Evolutionary conservation across 2,888 invertebrate genomes (phyloP), one percentile per base, ranked within the genome.

Genomic region (Aleiodes alternator): DNA sequence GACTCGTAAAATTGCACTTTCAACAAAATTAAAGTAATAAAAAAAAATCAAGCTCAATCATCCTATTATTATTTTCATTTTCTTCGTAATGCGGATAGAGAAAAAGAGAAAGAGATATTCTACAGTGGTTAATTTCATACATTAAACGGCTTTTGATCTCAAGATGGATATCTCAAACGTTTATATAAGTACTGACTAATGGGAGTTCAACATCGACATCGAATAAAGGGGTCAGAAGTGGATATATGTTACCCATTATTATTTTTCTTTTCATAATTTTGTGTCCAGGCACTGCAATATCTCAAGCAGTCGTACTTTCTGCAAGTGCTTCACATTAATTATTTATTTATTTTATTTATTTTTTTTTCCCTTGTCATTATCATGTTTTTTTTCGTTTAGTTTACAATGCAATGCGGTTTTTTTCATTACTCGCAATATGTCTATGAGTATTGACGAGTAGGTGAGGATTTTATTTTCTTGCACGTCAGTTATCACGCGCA

Each of bases 391-490:
- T 68, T 59, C n/a, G 3, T 59, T 59, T 59, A n/a, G n/a, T 31
- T 23, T 7, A 34, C 12, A 59, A 57, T 70, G 55, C 73, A 29
- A 64, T 73, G 68, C 76, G 76, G 76, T 48, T 23, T 48, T 48
- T 68, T 61, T 70, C 57, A 72, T 74, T 76, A 68, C 69, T 77
- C 73, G 66, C 77, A 78, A 78, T 64, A 64, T 76, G 76, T 68
- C 69, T 79, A 79, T 80, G 80, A 82, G 78, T 82, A 83, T 84
- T 83, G 82, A 84, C 81, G 81, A 81, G 81, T 84, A 83, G 82
- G 80, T 83, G 82, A 79, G 79, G 79, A 79, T 66, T 66, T 53
- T 14, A 53, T 53, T 53, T 50, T 68, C 31, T 48, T 64, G 64
- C 51, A 51, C 68, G 34, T 64, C 53, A 51, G 31, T 51, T 29